phyloP scores from a whole-genome alignment of 1,140 invertebrate species.

The Odontomachus brunneus region DNA sequence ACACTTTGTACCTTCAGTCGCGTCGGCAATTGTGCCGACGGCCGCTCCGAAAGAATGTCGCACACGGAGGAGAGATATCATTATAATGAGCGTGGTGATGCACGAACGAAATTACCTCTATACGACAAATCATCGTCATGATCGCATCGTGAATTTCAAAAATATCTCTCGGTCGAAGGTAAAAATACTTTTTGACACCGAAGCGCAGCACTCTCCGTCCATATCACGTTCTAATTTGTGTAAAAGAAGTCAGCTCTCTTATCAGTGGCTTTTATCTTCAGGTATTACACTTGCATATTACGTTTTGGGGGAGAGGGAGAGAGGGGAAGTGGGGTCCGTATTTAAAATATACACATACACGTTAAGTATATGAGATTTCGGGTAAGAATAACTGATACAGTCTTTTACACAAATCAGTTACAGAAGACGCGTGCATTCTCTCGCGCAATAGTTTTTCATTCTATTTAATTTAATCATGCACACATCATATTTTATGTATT shows the following conservation, averaged over 20 bases:
- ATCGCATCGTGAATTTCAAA: slow-evolving; percentile 46
- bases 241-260: slow-evolving; percentile 35
- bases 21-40: slow-evolving; percentile 48
- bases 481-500: slow-evolving; percentile 38
- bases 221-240: slow-evolving; percentile 51
- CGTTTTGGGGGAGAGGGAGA: background rate
- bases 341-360: slow-evolving; percentile 8
- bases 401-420: slow-evolving; percentile 57
- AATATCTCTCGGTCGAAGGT: slow-evolving; percentile 50
- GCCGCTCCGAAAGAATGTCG: slow-evolving; percentile 39
- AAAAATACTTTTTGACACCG: slow-evolving; percentile 49
- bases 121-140: slow-evolving; percentile 29
- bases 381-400: background rate
- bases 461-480: slow-evolving; percentile 50
- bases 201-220: slow-evolving; percentile 14
- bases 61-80: slow-evolving; percentile 46
- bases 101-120: slow-evolving; percentile 49
- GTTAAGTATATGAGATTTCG: background rate
- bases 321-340: background rate
- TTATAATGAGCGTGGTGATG: slow-evolving; percentile 38
- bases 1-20: slow-evolving; percentile 71
- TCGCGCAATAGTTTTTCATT: slow-evolving; percentile 44
- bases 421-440: slow-evolving; percentile 22
- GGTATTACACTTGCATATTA: background rate
- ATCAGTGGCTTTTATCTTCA: background rate